Evolutionary conservation across 23 tunicate species (phyloP).

Genomic region (Oikopleura albicans): DNA sequence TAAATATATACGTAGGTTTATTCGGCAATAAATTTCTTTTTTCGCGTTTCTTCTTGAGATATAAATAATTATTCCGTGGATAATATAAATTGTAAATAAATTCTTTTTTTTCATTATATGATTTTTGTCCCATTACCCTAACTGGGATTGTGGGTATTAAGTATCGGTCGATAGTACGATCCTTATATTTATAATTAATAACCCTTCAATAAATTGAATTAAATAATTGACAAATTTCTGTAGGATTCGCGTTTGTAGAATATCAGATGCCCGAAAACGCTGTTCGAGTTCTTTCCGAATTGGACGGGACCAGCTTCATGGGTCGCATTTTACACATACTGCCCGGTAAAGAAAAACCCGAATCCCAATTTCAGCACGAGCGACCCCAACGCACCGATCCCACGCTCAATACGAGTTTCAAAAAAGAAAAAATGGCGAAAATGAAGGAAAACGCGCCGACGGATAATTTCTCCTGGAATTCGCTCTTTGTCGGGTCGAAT

Average conservation of each 20-base stretch:
- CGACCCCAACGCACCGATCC: background rate
- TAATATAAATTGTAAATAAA: too few relatives aligned
- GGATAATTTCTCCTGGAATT: conserved; percentile 39
- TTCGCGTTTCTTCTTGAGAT: too few relatives aligned
- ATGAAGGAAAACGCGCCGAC: conserved; percentile 28
- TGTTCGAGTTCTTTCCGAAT: conserved; percentile 27
- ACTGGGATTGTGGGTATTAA: too few relatives aligned
- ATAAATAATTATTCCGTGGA: too few relatives aligned
- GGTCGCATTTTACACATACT: conserved; percentile 68
- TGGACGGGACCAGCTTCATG: conserved; percentile 67
- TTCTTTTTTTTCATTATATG: too few relatives aligned
- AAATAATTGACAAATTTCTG: background rate
- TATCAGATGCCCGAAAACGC: conserved; percentile 61
- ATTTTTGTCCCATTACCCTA: too few relatives aligned
- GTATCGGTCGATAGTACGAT: too few relatives aligned
- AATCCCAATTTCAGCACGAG: background rate
- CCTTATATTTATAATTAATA: too few relatives aligned
- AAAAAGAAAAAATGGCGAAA: conserved; percentile 25
- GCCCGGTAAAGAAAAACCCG: conserved; percentile 35
- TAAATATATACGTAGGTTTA: too few relatives aligned
- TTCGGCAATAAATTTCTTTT: too few relatives aligned
- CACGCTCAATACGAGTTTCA: background rate
- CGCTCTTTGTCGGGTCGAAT: conserved; percentile 64
- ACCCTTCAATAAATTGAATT: too few relatives aligned
- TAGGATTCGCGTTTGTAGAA: conserved; percentile 42